These are phyloP conservation scores for Montipora efflorescens DNA, from an alignment of 64 coral and sea anemone species.

Conservation along the genomic window DNA sequence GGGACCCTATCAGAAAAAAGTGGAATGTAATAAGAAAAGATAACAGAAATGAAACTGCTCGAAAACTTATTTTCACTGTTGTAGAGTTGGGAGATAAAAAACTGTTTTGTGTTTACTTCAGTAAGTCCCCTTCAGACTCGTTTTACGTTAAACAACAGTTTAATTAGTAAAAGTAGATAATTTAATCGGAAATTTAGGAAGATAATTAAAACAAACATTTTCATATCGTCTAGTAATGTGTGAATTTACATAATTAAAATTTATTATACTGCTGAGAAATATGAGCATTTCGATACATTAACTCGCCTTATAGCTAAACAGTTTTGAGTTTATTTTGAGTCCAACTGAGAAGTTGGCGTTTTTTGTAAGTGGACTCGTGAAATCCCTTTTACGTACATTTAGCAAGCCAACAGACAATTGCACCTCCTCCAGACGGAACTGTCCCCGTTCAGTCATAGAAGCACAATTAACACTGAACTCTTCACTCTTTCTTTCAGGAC, in stretches of 20 bases:
- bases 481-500: not conserved
- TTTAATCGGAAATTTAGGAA: slow-evolving; percentile 2
- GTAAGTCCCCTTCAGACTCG: not conserved
- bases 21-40: slow-evolving; percentile 8
- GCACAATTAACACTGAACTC: not conserved
- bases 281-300: slow-evolving; percentile 2
- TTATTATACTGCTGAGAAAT: slow-evolving; percentile 4
- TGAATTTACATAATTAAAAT: not conserved
- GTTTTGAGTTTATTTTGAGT: slow-evolving; percentile 3
- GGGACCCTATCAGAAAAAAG: slow-evolving; percentile 1
- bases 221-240: not conserved
- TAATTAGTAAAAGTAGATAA: slow-evolving; percentile 9
- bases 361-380: not conserved
- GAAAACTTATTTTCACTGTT: not conserved
- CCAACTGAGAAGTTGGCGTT: not conserved
- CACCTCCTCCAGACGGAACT: not conserved
- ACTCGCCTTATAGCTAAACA: slow-evolving; percentile 7
- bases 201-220: slow-evolving; percentile 4
- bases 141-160: slow-evolving; percentile 3
- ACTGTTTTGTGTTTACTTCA: not conserved
- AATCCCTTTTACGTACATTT: not conserved
- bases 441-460: not conserved
- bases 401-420: not conserved
- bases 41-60: not conserved
- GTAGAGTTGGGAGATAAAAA: not conserved